Conservation (phyloP, 1,140 invertebrate genomes). For the Aporrectodea caliginosa region DNA sequence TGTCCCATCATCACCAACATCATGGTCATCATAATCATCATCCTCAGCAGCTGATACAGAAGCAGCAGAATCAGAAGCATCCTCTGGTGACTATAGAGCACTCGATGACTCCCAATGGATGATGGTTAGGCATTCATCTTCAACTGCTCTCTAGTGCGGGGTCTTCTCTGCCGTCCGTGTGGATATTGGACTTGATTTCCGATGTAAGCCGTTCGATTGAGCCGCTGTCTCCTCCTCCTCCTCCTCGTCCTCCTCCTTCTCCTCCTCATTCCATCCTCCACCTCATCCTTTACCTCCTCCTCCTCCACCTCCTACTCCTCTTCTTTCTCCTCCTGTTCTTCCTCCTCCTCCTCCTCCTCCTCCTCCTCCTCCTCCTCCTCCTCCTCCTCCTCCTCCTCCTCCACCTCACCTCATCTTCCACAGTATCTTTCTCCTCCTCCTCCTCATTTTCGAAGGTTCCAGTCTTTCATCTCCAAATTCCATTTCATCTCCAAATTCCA, state of each 20-base stretch:
- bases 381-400: not conserved
- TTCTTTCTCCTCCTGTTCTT: not conserved
- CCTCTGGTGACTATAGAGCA: too few species aligned
- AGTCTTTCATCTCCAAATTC: too few species aligned
- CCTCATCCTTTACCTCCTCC: not conserved
- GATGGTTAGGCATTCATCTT: too few species aligned
- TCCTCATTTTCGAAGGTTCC: too few species aligned
- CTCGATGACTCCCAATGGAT: too few species aligned
- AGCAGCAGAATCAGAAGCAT: too few species aligned
- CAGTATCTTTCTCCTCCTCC: not conserved
- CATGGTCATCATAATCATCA: too few species aligned
- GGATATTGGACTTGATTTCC: too few species aligned
- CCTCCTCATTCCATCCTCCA: not conserved
- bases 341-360: not conserved
- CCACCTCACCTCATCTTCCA: not conserved
- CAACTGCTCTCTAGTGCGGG: too few species aligned
- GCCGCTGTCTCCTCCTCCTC: not conserved
- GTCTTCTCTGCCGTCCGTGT: not conserved
- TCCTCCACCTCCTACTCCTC: not conserved
- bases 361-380: not conserved
- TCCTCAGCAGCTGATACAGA: too few species aligned
- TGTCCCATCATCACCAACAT: too few species aligned
- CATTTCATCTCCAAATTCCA: not conserved
- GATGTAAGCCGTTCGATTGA: not conserved
- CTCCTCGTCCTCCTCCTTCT: not conserved